phyloP scores from a whole-genome alignment of 2,888 invertebrate genomes.

The Tortricodes alternella region DNA sequence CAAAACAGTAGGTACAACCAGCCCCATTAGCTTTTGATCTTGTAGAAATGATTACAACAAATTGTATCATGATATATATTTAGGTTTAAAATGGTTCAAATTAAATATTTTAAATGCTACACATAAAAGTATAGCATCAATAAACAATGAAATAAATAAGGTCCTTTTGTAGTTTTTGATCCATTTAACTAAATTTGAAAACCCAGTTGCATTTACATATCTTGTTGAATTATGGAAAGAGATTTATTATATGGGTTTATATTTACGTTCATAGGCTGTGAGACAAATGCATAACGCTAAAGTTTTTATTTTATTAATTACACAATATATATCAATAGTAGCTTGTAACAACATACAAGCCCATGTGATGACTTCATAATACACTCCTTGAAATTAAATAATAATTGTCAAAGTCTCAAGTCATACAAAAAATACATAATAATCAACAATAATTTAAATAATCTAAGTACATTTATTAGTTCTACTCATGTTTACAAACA shows the following conservation, averaged over 20 bases:
- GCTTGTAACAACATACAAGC: not conserved
- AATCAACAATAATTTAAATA: slow-evolving; percentile 10
- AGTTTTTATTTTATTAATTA: slow-evolving; percentile 4
- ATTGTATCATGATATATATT: not conserved
- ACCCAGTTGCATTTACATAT: too few relatives aligned
- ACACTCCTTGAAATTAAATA: too few relatives aligned
- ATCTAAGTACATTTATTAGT: slow-evolving; percentile 19
- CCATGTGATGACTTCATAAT: too few relatives aligned
- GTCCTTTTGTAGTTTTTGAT: too few relatives aligned
- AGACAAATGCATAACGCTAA: not conserved
- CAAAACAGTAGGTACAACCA: too few relatives aligned
- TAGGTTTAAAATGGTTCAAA: not conserved
- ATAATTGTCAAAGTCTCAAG: not conserved
- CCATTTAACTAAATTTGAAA: too few relatives aligned
- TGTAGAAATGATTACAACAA: not conserved
- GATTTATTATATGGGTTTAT: not conserved
- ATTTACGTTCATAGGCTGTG: not conserved
- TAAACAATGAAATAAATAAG: not conserved
- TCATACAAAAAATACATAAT: not conserved
- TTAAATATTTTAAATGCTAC: too few relatives aligned
- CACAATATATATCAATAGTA: slow-evolving; percentile 7
- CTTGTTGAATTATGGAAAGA: not conserved
- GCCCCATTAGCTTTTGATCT: too few relatives aligned
- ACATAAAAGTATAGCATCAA: too few relatives aligned
- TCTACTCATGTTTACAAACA: slow-evolving; percentile 4